Base-by-base conservation (phyloP, 2,113 vertebrate genomes). In the Caloenas nicobarica region DNA sequence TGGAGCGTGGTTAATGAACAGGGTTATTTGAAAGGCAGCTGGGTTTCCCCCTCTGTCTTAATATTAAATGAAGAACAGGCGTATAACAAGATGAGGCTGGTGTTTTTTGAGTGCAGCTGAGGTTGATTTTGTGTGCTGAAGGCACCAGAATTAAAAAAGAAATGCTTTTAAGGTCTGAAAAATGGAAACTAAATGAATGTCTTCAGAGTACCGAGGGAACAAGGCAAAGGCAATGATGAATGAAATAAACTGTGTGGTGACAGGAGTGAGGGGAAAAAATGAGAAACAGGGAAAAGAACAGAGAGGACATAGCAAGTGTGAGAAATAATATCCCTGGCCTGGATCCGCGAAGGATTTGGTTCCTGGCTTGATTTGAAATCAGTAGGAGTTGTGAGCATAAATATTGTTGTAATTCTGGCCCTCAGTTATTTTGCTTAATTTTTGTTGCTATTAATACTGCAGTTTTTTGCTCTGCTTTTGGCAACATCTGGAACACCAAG, bases 91-190 rank as follows among this genome's bases (percentile, higher is more conserved):
- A 84, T 88, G 77, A 48, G 86, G 31, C 72, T 64, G 93, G 29
- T 38, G n/a, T 2, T 24, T 68, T 38, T 21, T 42, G 66, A 54
- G 60, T 14, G 72, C 88, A 93, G 93, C 86, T 91, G 79, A 42
- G 74, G 48, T 88, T 86, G 68, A 34, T 94, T 94, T 78, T 38
- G 34, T 31, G 57, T 93, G 92, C 80, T 88, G 92, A 86, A 93
- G 64, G 92, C 88, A 94, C 61, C 61, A 79, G 86, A 71, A 92
- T 94, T 89, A 65, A 71, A 73, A 78, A 93, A 24, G 42, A 91
- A 93, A 81, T 50, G 88, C 72, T 94, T 95, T 96, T 88, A 88
- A 81, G 60, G 70, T 64, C 83, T 93, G 88, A 72, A 87, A 88
- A 94, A 74, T 81, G 76, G 88, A 77, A 95, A 86, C 64, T 31